phyloP scores from a whole-genome alignment of 2,797 vertebrate species.

The Mionectes olivaceus region DNA sequence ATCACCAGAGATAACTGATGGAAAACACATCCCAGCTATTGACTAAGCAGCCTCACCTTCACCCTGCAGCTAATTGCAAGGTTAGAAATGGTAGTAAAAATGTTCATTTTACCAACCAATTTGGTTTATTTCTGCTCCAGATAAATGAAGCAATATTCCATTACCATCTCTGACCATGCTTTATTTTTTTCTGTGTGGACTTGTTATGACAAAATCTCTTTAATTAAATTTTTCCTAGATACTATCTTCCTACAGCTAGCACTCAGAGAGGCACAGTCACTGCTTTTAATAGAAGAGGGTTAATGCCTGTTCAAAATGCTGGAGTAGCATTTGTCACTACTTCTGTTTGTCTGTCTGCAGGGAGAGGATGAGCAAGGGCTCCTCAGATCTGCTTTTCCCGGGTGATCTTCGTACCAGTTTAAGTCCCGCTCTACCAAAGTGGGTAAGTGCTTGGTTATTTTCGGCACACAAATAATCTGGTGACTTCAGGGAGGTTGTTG shows the following conservation, averaged over 20 bases:
- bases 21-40: neutral
- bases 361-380: neutral
- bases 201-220: slow-evolving; percentile 21
- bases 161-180: neutral
- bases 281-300: slow-evolving; percentile 8
- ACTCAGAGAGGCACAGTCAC: neutral
- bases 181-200: neutral
- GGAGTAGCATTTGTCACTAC: neutral
- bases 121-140: slow-evolving; percentile 20
- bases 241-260: neutral
- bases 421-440: neutral
- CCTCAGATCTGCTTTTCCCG: neutral
- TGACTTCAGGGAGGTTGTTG: neutral
- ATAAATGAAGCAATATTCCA: neutral
- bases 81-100: neutral
- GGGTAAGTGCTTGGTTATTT: neutral
- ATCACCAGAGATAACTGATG: slow-evolving; percentile 4
- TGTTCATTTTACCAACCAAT: neutral
- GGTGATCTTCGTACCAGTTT: fast-evolving
- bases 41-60: slow-evolving; percentile 13
- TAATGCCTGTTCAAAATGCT: neutral
- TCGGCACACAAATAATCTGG: neutral
- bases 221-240: slow-evolving; percentile 31
- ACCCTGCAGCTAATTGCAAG: neutral
- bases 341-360: neutral